Conservation (phyloP, 2,888 invertebrate genomes). For the Athalia cordata region DNA sequence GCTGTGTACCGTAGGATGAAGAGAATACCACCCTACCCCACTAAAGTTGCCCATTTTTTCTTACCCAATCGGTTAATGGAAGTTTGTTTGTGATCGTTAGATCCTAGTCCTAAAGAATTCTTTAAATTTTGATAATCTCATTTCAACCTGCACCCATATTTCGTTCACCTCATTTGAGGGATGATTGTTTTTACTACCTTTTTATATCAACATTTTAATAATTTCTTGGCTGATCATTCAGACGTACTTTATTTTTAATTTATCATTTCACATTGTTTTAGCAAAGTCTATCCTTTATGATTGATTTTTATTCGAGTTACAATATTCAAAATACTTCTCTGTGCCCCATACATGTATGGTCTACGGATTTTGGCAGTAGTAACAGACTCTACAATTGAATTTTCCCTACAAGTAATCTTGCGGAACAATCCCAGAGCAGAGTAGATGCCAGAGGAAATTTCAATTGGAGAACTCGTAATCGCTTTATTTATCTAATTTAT, state of each 20-base stretch:
- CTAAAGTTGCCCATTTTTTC: slow-evolving; percentile 44
- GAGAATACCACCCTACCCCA: no score
- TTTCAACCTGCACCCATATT: slow-evolving; percentile 64
- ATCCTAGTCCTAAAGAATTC: slow-evolving; percentile 60
- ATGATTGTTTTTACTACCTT: slow-evolving; percentile 58
- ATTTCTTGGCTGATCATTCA: slow-evolving; percentile 51
- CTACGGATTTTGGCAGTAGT: slow-evolving; percentile 63
- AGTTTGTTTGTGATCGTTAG: no score
- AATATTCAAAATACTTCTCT: slow-evolving; percentile 59
- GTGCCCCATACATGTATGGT: slow-evolving; percentile 58
- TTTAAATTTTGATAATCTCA: slow-evolving; percentile 67
- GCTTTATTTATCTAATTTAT: no score
- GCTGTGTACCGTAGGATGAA: no score
- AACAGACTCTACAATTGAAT: slow-evolving; percentile 63
- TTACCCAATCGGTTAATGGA: slow-evolving; percentile 52
- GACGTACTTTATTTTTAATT: slow-evolving; percentile 57
- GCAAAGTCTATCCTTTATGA: slow-evolving; percentile 54
- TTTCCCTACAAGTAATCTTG: slow-evolving; percentile 64
- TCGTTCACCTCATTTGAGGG: slow-evolving; percentile 62
- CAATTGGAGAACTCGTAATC: neutral
- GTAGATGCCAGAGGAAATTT: neutral
- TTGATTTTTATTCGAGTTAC: slow-evolving; percentile 59
- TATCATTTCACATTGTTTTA: slow-evolving; percentile 64
- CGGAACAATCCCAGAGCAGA: no score
- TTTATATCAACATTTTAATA: slow-evolving; percentile 59